These are phyloP conservation scores for Caenorhabditis afra DNA, from an alignment of 2,888 invertebrate species.

Conservation along the genomic window DNA sequence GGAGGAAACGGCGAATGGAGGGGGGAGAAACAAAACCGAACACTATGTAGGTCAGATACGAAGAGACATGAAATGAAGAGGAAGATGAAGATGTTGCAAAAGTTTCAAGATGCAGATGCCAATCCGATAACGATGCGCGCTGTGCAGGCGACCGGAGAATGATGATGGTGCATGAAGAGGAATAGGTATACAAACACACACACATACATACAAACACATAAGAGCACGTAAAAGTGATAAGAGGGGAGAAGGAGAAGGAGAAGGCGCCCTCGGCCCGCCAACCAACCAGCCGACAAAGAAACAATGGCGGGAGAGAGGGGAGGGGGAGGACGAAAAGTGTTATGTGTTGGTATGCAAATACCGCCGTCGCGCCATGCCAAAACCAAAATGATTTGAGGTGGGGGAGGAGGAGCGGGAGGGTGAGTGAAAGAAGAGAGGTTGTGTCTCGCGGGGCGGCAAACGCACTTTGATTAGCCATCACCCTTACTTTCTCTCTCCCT, in stretches of 20 bases:
- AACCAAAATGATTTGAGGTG: conserved; percentile 33
- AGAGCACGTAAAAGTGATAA: conserved; percentile 54
- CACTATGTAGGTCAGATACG: conserved; percentile 44
- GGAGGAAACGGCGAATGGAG: conserved; percentile 8
- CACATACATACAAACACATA: too few species aligned
- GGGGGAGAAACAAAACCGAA: conserved; percentile 22
- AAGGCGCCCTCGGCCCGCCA: too few species aligned
- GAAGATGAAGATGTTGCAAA: conserved; percentile 20
- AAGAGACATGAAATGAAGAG: background rate
- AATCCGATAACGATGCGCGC: background rate
- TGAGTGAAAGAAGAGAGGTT: conserved; percentile 2
- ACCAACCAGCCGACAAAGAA: conserved; percentile 17
- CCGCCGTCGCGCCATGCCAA: conserved; percentile 4
- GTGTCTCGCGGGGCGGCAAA: conserved; percentile 26
- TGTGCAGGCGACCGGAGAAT: too few species aligned
- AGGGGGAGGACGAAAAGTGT: conserved; percentile 31
- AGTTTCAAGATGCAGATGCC: background rate
- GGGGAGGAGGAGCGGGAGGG: conserved; percentile 12
- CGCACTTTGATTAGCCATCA: conserved; percentile 50
- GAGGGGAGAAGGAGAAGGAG: background rate
- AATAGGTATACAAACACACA: conserved; percentile 33
- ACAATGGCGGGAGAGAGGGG: too few species aligned
- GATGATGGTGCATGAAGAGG: background rate
- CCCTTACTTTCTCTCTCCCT: too few species aligned
- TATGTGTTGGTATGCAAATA: conserved; percentile 39